Evolutionary conservation across 2,797 vertebrate species (phyloP).

Genomic region (Glyptemys insculpta): DNA sequence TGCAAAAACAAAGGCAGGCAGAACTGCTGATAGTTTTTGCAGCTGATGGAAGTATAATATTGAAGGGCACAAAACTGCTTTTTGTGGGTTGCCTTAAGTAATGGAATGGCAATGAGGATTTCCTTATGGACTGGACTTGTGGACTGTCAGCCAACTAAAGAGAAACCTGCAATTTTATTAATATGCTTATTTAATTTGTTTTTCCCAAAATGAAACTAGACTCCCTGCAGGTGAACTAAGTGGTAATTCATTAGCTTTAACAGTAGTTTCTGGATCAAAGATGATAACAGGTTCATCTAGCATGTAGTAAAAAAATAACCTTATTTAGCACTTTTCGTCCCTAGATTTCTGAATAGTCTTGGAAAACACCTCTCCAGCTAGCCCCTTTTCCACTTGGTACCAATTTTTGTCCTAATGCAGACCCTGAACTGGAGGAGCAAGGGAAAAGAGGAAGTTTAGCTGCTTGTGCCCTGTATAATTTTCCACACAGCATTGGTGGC

Average conservation of each 20-base stretch:
- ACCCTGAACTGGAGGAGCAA: background rate
- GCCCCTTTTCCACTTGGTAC: background rate
- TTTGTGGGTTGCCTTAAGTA: background rate
- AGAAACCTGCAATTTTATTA: background rate
- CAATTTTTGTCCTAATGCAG: background rate
- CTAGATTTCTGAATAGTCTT: background rate
- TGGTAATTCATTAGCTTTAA: background rate
- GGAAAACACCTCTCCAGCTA: background rate
- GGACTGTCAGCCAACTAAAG: background rate
- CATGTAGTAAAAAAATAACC: background rate
- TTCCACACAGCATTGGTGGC: background rate
- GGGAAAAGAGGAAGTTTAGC: background rate
- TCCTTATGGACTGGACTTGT: background rate
- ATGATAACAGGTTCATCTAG: background rate
- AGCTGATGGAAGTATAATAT: background rate
- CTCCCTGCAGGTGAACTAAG: background rate
- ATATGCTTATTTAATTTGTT: background rate
- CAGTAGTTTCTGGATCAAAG: background rate
- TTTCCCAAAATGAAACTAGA: background rate
- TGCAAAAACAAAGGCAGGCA: background rate
- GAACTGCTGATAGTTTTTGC: background rate
- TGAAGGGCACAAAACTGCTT: background rate
- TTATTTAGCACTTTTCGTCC: background rate
- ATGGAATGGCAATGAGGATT: background rate
- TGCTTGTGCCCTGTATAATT: background rate